Evolutionary conservation across 2,797 vertebrate species (phyloP).

Genomic region (Nyctalus aviator): DNA sequence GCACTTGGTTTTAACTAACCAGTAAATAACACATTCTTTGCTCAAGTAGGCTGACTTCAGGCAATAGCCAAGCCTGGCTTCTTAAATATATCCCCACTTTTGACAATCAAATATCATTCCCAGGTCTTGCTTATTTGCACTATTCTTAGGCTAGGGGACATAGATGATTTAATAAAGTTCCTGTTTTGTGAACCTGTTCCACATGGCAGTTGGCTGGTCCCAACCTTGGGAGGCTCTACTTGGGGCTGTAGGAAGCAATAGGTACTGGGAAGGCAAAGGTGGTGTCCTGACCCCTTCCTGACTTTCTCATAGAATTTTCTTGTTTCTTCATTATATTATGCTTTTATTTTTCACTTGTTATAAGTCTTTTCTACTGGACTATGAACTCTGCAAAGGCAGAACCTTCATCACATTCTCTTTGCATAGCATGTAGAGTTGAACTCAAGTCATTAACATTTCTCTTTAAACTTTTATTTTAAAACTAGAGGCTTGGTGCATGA

Average conservation of each 20-base stretch:
- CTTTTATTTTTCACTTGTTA: conserved; percentile 38
- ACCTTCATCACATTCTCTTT: conserved; percentile 41
- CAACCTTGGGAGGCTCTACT: neutral
- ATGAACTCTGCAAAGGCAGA: conserved; percentile 30
- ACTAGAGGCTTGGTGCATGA: neutral
- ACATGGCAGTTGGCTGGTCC: neutral
- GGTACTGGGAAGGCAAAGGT: conserved; percentile 31
- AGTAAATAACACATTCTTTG: conserved; percentile 33
- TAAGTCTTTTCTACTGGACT: neutral
- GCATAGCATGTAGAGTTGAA: conserved; percentile 16
- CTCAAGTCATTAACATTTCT: conserved; percentile 35
- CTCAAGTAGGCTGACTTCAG: conserved; percentile 7
- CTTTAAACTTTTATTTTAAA: conserved; percentile 42
- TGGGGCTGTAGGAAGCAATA: neutral
- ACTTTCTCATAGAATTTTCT: neutral
- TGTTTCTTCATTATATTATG: neutral
- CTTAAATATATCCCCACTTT: conserved; percentile 43
- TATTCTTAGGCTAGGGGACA: neutral
- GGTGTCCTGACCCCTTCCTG: neutral
- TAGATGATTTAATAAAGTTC: conserved; percentile 20
- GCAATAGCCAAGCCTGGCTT: conserved; percentile 12
- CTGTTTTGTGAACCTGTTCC: conserved; percentile 40
- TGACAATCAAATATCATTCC: neutral
- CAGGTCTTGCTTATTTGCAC: conserved; percentile 4
- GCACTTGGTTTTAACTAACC: conserved; percentile 33